Base-by-base conservation (phyloP, 2,113 vertebrate species). In the Lagopus leucura region DNA sequence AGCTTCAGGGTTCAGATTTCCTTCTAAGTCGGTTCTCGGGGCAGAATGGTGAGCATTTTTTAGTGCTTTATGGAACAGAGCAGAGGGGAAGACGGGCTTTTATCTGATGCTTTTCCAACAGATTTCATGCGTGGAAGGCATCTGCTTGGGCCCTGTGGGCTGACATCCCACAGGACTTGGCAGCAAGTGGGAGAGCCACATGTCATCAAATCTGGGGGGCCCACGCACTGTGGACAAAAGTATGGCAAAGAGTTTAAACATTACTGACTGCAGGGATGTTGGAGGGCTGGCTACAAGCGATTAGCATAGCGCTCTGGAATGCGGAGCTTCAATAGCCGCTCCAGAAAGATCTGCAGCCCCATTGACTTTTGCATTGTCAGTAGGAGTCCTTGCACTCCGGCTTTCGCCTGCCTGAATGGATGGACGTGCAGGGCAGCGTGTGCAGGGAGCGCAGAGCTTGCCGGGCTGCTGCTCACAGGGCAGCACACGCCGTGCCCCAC, bases 251-350 rank as follows among this genome's bases (percentile, higher is more conserved):
- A 90, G 82, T 94, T 94, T 45, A 78, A 95, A 83, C 82, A 78
- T 34, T 17, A 91, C 91, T 2, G 7, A 86, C 5, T 0, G 81
- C 77, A 87, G 92, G 15, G 91, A 32, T 92, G 82, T 42, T 45
- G 85, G 79, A 96, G 94, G 85, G 79, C 89, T 12, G 79, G 76
- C 78, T 67, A 66, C 78, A 48, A 92, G 79, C 40, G 47, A 96
- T 97, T 71, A 97, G 88, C 71, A 0, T 30, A 96, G 95, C 3
- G 43, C 76, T 92, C 76, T 94, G 96, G 96, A 95, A 97, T 94
- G 96, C 2, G 61, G 82, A 11, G 0, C 13, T 92, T 93, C 96
- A 91, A 89, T 75, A 91, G 94, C 71, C 0, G 34, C 89, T 94
- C 89, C 94, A 91, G 91, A 95, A 60, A 63, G 84, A 90, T 93